Evolutionary conservation across 2,888 invertebrate species (phyloP).

Genomic region (Ectemnius continuus): DNA sequence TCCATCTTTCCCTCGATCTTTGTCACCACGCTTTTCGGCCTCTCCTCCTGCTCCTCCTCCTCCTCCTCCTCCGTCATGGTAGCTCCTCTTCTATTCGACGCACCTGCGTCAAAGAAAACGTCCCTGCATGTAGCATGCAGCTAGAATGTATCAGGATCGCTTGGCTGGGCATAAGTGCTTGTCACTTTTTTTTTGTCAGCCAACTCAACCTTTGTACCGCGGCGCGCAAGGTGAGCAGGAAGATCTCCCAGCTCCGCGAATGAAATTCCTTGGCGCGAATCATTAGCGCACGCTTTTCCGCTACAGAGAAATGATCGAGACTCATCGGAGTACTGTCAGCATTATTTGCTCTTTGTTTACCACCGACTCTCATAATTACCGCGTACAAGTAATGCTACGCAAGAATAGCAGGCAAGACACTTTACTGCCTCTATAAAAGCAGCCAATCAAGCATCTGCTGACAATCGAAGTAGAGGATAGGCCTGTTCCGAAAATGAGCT

Average conservation of each 20-base stretch:
- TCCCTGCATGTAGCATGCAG: background rate
- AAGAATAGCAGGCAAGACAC: background rate
- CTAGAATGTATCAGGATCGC: background rate
- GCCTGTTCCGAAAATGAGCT: background rate
- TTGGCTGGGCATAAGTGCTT: background rate
- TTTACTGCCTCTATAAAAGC: background rate
- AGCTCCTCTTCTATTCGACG: slow-evolving; percentile 30
- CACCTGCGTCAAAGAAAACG: slow-evolving; percentile 52
- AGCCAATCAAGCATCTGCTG: background rate
- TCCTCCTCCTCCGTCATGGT: slow-evolving; percentile 77
- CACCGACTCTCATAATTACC: background rate
- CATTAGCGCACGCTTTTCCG: background rate
- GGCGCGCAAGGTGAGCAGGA: slow-evolving; percentile 7
- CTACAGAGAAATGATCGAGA: background rate
- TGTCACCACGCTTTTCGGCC: slow-evolving; percentile 81
- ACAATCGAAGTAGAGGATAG: background rate
- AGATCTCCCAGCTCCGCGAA: background rate
- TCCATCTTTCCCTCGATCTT: slow-evolving; percentile 82
- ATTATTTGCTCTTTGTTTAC: background rate
- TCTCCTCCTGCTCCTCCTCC: slow-evolving; percentile 77
- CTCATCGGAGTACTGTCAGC: background rate
- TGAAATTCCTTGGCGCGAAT: background rate
- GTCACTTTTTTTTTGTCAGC: background rate
- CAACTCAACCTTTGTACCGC: background rate
- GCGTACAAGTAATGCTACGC: background rate